Percentiles rank a stretch among this genome's conserved stretches.
These are phyloP conservation scores for Lathronympha strigana DNA, from an alignment of 2,888 invertebrate genomes.

Conservation along the genomic window DNA sequence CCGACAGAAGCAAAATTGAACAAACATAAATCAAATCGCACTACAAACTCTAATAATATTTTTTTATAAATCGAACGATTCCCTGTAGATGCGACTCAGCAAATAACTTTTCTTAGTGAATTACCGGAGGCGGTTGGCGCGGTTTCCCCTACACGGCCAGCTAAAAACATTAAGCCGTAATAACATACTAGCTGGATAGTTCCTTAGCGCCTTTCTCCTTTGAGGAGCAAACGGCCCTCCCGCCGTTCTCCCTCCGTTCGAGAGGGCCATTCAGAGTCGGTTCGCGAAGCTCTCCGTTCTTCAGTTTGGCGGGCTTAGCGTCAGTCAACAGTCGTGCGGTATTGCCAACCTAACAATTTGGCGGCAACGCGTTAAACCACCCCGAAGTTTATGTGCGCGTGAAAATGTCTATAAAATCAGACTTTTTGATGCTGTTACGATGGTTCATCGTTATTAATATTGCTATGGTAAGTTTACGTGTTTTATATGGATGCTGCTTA, in stretches of 20 bases:
- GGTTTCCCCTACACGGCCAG: constrained; percentile 74
- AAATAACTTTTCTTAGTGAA: constrained; percentile 83
- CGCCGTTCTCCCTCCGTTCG: constrained; percentile 77
- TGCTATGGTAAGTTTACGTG: constrained; percentile 66
- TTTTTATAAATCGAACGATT: constrained; percentile 60
- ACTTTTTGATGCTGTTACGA: constrained; percentile 60
- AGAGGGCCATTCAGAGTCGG: constrained; percentile 80
- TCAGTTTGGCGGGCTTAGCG: constrained; percentile 81
- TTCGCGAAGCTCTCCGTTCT: constrained; percentile 80
- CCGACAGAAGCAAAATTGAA: constrained; percentile 2
- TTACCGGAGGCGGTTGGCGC: constrained; percentile 79
- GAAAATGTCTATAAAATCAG: constrained; percentile 55
- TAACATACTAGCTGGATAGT: neutral
- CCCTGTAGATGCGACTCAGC: constrained; percentile 68
- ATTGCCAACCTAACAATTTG: constrained; percentile 57
- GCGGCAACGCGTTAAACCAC: constrained; percentile 65
- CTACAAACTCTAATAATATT: constrained; percentile 46
- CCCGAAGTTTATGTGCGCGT: constrained; percentile 70
- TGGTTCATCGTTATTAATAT: constrained; percentile 66
- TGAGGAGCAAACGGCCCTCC: constrained; percentile 69
- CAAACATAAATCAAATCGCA: constrained; percentile 15
- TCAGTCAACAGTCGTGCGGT: constrained; percentile 67
- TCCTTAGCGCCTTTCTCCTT: constrained; percentile 21
- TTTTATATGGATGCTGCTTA: constrained; percentile 32
- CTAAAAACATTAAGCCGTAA: neutral